These are phyloP conservation scores for Drosophila funebris DNA, from an alignment of 1,140 invertebrate genomes.

Conservation along the genomic window DNA sequence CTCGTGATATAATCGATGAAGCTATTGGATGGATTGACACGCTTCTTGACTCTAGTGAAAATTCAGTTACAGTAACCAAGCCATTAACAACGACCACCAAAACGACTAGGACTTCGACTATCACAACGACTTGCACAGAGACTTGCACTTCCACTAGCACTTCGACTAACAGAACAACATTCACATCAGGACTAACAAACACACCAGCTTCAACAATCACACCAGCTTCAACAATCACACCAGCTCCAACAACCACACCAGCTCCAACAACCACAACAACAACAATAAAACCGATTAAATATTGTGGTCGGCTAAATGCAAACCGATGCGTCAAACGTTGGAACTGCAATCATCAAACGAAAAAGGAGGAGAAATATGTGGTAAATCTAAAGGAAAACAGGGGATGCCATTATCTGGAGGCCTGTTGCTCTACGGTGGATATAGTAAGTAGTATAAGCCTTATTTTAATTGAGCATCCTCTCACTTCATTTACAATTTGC, in stretches of 20 bases:
- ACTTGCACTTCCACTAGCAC: too few relatives aligned
- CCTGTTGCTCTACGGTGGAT: constrained; percentile 2
- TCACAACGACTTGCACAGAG: background rate
- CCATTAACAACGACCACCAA: background rate
- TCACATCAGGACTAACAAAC: background rate
- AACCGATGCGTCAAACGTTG: background rate
- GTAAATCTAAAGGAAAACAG: background rate
- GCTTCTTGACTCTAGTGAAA: too few relatives aligned
- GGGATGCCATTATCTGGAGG: constrained; percentile 28
- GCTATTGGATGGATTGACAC: background rate
- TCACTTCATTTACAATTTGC: background rate
- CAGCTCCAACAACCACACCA: background rate
- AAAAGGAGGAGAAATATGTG: background rate
- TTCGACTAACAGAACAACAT: too few relatives aligned
- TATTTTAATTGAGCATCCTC: background rate
- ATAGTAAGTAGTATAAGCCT: constrained; percentile 5
- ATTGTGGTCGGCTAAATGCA: background rate
- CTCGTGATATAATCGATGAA: background rate
- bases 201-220: background rate
- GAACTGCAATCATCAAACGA: background rate
- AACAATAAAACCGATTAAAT: background rate
- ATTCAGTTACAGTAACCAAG: background rate
- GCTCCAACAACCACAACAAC: background rate
- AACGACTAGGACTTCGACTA: background rate
- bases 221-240: background rate